Evolutionary conservation across 2,113 vertebrate species (phyloP).

Genomic region (Hoplias malabaricus): DNA sequence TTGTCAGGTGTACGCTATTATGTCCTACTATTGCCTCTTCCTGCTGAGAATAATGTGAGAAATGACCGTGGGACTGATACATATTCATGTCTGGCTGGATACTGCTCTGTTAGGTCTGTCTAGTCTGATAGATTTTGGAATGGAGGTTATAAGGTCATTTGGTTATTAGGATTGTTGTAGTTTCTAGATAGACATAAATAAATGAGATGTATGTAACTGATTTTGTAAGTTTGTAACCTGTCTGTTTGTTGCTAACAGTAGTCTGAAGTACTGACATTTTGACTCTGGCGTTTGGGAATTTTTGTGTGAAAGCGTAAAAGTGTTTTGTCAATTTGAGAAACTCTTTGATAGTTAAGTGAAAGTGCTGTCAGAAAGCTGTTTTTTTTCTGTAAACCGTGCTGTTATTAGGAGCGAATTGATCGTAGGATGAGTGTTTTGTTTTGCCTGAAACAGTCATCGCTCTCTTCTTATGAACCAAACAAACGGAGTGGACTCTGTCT

Average conservation of each 20-base stretch:
- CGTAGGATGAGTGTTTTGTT: not conserved
- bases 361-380: not conserved
- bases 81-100: not conserved
- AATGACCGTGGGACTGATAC: not conserved
- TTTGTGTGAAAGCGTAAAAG: not conserved
- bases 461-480: conserved; percentile 28
- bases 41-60: not conserved
- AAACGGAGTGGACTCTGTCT: not conserved
- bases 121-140: conserved; percentile 25
- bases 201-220: not conserved
- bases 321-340: not conserved
- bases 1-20: not conserved
- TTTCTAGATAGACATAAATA: conserved; percentile 47
- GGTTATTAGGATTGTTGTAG: conserved; percentile 12
- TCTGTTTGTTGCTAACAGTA: not conserved
- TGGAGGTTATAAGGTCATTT: not conserved
- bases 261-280: not conserved
- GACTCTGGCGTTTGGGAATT: not conserved
- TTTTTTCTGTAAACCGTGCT: not conserved
- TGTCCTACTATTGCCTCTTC: not conserved
- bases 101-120: not conserved
- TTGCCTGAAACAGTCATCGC: conserved; percentile 1
- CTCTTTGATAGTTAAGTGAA: not conserved
- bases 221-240: conserved; percentile 5
- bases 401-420: not conserved